Percentiles rank a stretch among this genome's conserved stretches.
Conservation (phyloP, 2,888 invertebrate genomes). For the Eustalomyia histrio region DNA sequence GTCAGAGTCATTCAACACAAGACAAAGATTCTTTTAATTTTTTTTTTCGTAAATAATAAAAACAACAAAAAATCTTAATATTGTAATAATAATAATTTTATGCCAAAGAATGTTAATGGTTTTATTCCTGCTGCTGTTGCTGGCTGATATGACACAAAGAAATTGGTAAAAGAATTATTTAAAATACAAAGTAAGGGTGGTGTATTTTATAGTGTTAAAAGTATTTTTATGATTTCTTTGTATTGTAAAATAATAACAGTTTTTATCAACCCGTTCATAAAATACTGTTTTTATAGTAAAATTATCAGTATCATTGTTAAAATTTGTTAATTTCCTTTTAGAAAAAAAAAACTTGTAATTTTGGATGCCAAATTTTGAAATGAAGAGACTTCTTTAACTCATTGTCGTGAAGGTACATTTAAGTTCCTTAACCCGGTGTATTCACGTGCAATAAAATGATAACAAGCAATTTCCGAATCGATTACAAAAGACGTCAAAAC, state of each 20-base stretch:
- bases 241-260: conserved; percentile 18
- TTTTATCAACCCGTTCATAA: neutral
- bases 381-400: too few relatives aligned
- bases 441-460: too few relatives aligned
- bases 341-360: too few relatives aligned
- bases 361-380: too few relatives aligned
- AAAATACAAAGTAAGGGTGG: conserved; percentile 52
- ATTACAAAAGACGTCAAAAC: too few relatives aligned
- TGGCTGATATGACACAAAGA: conserved; percentile 58
- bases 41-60: neutral
- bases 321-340: neutral
- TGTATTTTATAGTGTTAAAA: conserved; percentile 8
- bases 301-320: neutral
- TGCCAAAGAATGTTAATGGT: conserved; percentile 63
- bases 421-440: too few relatives aligned
- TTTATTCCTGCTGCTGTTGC: conserved; percentile 31
- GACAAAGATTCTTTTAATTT: conserved; percentile 43
- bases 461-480: too few relatives aligned
- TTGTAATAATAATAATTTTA: conserved; percentile 59
- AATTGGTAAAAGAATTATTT: conserved; percentile 61
- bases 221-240: conserved; percentile 48
- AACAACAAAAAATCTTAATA: conserved; percentile 33
- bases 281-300: neutral
- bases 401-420: too few relatives aligned
- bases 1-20: conserved; percentile 45